Evolutionary conservation across 2,797 vertebrate genomes (phyloP).

Genomic region (Capromys pilorides): DNA sequence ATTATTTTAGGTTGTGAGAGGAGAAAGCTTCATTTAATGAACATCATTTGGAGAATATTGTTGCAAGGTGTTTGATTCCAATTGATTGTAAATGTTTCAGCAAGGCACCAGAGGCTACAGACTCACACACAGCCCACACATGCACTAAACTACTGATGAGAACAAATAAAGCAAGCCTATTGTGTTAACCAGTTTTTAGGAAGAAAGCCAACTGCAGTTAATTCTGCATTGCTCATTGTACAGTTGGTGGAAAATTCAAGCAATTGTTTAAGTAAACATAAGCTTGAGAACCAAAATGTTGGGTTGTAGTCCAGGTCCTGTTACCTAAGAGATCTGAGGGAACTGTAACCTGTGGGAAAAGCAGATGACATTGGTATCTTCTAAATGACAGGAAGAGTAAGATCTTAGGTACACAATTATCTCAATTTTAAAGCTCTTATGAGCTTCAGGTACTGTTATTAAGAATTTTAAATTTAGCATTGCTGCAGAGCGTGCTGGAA

Average conservation of each 20-base stretch:
- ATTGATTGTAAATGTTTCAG: constrained; percentile 60
- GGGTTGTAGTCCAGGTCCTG: neutral
- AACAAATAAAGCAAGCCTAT: constrained; percentile 61
- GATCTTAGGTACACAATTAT: neutral
- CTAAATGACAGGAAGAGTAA: neutral
- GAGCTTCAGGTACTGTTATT: constrained; percentile 14
- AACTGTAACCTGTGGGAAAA: neutral
- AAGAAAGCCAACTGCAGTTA: constrained; percentile 67
- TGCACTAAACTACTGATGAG: constrained; percentile 54
- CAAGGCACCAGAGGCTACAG: constrained; percentile 76
- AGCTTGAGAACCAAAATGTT: constrained; percentile 27
- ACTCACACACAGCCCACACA: constrained; percentile 71
- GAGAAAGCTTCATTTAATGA: constrained; percentile 76
- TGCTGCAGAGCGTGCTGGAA: neutral
- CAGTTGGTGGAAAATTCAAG: constrained; percentile 30
- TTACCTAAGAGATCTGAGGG: neutral
- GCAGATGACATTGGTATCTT: neutral
- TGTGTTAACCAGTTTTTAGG: constrained; percentile 58
- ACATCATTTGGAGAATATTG: constrained; percentile 72
- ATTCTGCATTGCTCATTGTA: constrained; percentile 52
- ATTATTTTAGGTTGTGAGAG: constrained; percentile 70
- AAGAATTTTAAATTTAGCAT: neutral
- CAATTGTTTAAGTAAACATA: constrained; percentile 55
- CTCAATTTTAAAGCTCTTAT: neutral
- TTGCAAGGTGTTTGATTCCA: constrained; percentile 66